Evolutionary conservation across 2,113 vertebrate species (phyloP).

Genomic region (Morone chrysops): DNA sequence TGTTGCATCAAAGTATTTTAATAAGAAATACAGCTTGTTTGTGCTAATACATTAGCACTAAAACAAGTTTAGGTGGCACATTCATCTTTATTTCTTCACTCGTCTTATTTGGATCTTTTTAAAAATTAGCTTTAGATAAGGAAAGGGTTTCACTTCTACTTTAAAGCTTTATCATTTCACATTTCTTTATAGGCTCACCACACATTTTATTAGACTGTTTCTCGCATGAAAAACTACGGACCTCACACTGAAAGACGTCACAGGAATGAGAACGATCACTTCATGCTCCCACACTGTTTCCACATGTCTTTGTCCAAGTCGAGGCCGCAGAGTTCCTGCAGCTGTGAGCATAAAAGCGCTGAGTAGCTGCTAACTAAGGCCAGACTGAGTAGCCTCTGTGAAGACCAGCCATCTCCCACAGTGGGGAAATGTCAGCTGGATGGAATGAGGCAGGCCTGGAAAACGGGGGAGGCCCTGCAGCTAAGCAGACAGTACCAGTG

Average conservation of each 20-base stretch:
- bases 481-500: slow-evolving; percentile 11
- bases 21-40: background rate
- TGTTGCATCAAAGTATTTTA: background rate
- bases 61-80: background rate
- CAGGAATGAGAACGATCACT: slow-evolving; percentile 45
- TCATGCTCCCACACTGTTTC: slow-evolving; percentile 67
- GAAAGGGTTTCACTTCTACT: background rate
- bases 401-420: slow-evolving; percentile 66
- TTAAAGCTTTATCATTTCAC: background rate
- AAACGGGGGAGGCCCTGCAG: slow-evolving; percentile 22
- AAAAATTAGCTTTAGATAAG: background rate
- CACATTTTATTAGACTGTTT: slow-evolving; percentile 6
- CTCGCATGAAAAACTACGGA: slow-evolving; percentile 6
- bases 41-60: background rate
- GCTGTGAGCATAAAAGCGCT: slow-evolving; percentile 61
- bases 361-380: slow-evolving; percentile 72
- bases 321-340: slow-evolving; percentile 61
- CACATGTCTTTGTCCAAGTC: slow-evolving; percentile 42
- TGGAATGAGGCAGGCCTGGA: slow-evolving; percentile 51
- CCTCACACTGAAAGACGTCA: slow-evolving; percentile 38
- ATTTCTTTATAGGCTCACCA: background rate
- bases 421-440: slow-evolving; percentile 56
- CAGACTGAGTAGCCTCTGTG: slow-evolving; percentile 62
- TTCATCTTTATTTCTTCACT: background rate
- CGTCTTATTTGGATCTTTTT: background rate